Base-by-base conservation (phyloP, 2,797 vertebrate genomes). In the Squalus acanthias region DNA sequence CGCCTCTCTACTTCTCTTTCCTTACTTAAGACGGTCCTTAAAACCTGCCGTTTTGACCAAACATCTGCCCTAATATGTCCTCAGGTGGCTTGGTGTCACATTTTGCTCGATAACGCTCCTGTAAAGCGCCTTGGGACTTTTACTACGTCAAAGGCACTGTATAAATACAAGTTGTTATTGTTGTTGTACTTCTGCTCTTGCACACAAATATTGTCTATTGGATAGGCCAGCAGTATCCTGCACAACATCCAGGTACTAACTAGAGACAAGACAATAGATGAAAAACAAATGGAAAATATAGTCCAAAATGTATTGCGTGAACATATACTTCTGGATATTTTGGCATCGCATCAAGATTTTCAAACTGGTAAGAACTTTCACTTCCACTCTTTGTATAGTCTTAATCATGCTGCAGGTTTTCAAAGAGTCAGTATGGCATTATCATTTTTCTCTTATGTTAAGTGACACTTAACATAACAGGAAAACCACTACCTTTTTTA, bases 291-390 rank as follows among this genome's bases (percentile, higher is more conserved):
- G 53, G 97, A 96, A 20, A 96, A 97, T 0, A 10, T 1, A 50
- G 53, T 96, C 0, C 97, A 97, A 88, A 95, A 97, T 70, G 96
- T 97, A 87, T 97, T 98, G 24, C 98, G 98, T 33, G 97, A 97
- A 96, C 98, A 98, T 97, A 98, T 97, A 96, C 93, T 72, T 29
- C 96, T 98, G 97, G 98, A 98, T 97, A 97, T 98, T 97, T 96
- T 97, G 96, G 97, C 97, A 96, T 98, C 97, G 0, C 98, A 98
- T 96, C 97, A 97, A 96, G 98, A 98, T 91, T 98, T 97, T 96
- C 87, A 98, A 96, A 96, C 97, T 96, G 98, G 98, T 98, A 98
- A 96, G 97, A 96, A 91, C 96, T 96, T 96, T 96, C 60, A 20
- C 24, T 96, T 96, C 0, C 50, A 96, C 72, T 96, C 94, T 29